Conservation (phyloP, 2,797 vertebrate genomes). For the Columba guinea region DNA sequence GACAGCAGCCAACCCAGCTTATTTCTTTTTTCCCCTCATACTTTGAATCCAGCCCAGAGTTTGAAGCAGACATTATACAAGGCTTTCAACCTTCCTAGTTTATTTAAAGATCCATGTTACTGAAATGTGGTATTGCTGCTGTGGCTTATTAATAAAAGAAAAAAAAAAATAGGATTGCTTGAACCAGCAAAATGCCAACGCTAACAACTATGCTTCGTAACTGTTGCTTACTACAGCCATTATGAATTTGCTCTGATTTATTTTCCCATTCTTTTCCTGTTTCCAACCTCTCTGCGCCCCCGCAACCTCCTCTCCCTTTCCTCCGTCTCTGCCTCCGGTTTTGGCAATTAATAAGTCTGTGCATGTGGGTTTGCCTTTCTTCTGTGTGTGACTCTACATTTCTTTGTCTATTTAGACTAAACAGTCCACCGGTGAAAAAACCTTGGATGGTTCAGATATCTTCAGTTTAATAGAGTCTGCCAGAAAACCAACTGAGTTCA, state of each 20-base stretch:
- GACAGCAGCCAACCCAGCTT: conserved; percentile 76
- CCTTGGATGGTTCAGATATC: conserved; percentile 83
- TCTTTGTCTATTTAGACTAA: conserved; percentile 89
- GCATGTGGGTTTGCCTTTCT: neutral
- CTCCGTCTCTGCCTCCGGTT: conserved; percentile 50
- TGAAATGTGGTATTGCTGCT: conserved; percentile 61
- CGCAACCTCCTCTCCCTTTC: conserved; percentile 47
- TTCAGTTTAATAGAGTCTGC: conserved; percentile 83
- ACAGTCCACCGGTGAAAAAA: conserved; percentile 87
- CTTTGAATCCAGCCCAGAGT: conserved; percentile 56
- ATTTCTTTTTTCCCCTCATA: conserved; percentile 61
- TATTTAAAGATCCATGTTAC: conserved; percentile 61
- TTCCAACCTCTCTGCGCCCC: conserved; percentile 23
- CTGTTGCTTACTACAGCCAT: conserved; percentile 70
- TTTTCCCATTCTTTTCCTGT: conserved; percentile 72
- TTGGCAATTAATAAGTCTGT: conserved; percentile 45
- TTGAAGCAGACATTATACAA: conserved; percentile 56
- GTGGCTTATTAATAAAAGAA: conserved; percentile 68
- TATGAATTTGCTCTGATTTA: conserved; percentile 71
- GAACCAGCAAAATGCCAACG: conserved; percentile 41
- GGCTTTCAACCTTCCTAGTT: conserved; percentile 62
- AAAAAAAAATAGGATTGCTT: conserved; percentile 54
- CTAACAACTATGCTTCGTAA: conserved; percentile 75
- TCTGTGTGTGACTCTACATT: conserved; percentile 74
- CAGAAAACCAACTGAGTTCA: conserved; percentile 84